Conservation (phyloP, 2,888 invertebrate genomes). For the Macrosoma leucophasiata region DNA sequence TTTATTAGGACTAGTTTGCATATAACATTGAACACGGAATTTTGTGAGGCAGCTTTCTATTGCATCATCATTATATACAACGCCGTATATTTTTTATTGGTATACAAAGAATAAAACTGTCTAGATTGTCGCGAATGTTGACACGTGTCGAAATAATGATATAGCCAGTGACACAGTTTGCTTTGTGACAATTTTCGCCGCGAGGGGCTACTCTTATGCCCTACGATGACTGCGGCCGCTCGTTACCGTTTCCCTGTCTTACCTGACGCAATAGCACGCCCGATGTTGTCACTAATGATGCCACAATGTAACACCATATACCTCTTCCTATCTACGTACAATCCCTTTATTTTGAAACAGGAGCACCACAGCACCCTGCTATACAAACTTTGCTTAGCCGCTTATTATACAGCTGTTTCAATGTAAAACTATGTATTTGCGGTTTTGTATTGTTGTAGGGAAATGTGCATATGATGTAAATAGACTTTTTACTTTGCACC, state of each 20-base stretch:
- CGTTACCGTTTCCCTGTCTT: conserved; percentile 68
- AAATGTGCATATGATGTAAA: conserved; percentile 66
- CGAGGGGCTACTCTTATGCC: conserved; percentile 59
- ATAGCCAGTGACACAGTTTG: conserved; percentile 60
- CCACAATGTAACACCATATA: conserved; percentile 24
- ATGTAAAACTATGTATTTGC: conserved; percentile 37
- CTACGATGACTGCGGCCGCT: conserved; percentile 64
- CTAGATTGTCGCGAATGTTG: conserved; percentile 27
- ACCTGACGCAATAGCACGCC: conserved; percentile 38
- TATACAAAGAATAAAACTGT: conserved; percentile 10
- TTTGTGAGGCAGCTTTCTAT: too few relatives aligned
- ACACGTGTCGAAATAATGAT: conserved; percentile 52
- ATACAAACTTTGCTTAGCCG: conserved; percentile 6
- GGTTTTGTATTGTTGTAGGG: conserved; percentile 45
- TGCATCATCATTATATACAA: too few relatives aligned
- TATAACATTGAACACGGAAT: too few relatives aligned
- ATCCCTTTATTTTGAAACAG: conserved; percentile 3
- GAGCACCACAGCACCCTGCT: conserved; percentile 6
- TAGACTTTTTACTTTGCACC: conserved; percentile 65
- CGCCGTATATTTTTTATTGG: too few relatives aligned
- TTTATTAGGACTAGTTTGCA: too few relatives aligned
- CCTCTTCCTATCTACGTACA: conserved; percentile 3
- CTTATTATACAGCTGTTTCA: conserved; percentile 23
- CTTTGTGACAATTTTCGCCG: conserved; percentile 62
- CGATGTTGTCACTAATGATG: conserved; percentile 64